Conservation (phyloP, 2,888 invertebrate genomes). For the Amphipoea oculea region DNA sequence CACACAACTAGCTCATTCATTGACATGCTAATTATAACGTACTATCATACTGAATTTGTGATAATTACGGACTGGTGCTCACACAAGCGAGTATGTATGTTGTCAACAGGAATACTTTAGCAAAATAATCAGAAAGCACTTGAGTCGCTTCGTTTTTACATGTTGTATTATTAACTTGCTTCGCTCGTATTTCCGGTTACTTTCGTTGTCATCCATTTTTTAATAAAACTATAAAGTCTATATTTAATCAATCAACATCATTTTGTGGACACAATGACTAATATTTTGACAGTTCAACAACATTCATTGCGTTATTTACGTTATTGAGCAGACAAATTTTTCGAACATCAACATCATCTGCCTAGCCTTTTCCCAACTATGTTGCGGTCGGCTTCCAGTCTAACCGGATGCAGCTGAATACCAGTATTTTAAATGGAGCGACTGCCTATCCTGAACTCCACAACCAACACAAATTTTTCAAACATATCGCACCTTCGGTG, state of each 20-base stretch:
- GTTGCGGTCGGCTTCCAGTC: no score
- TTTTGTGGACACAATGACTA: neutral
- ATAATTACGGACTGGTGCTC: neutral
- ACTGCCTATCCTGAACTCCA: no score
- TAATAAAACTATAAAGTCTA: neutral
- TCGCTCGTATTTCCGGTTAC: neutral
- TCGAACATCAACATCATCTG: no score
- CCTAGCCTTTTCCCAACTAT: no score
- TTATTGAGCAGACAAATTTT: no score
- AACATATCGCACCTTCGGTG: no score
- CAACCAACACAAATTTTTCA: no score
- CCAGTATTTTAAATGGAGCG: no score
- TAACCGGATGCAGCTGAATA: no score
- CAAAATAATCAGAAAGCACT: neutral
- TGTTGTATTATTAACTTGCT: neutral
- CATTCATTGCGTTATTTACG: no score
- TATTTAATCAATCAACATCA: neutral
- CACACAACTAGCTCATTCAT: constrained; percentile 16
- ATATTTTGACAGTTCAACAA: no score
- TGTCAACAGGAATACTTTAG: neutral
- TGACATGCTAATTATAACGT: constrained; percentile 8
- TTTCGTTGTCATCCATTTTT: neutral
- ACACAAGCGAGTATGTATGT: neutral
- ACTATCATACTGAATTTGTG: neutral
- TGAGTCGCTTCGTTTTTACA: neutral